phyloP scores from a whole-genome alignment of 2,888 invertebrate species.

The Tanytarsus gracilentus region DNA sequence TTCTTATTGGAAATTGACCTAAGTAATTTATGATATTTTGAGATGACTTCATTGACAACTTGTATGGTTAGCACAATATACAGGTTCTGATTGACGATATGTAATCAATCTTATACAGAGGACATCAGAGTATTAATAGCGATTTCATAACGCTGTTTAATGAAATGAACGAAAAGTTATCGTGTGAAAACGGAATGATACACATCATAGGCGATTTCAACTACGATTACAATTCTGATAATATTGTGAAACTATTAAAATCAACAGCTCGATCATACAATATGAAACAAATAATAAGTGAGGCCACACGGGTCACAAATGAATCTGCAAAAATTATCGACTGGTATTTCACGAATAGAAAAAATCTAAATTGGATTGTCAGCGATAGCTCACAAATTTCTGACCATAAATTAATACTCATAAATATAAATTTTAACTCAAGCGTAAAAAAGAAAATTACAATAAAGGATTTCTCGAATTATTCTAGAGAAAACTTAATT shows the following conservation, averaged over 20 bases:
- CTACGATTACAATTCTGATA: not conserved
- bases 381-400: not conserved
- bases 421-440: not conserved
- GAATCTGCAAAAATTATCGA: not conserved
- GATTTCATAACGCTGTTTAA: not conserved
- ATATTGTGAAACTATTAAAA: not conserved
- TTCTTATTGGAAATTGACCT: no score
- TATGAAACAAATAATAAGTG: not conserved
- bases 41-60: no score
- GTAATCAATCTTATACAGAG: not conserved
- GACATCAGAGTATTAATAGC: not conserved
- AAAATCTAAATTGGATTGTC: not conserved
- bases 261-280: not conserved
- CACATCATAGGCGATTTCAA: not conserved
- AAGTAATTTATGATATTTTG: no score
- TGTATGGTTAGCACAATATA: no score
- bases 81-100: no score
- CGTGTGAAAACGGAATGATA: not conserved
- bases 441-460: not conserved
- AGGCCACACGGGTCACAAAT: not conserved
- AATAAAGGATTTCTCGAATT: not conserved
- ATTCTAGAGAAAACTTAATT: not conserved
- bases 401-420: not conserved
- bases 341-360: not conserved
- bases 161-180: not conserved